These are phyloP conservation scores for Scaptomyza reducta DNA, from an alignment of 2,888 invertebrate species.

Conservation along the genomic window DNA sequence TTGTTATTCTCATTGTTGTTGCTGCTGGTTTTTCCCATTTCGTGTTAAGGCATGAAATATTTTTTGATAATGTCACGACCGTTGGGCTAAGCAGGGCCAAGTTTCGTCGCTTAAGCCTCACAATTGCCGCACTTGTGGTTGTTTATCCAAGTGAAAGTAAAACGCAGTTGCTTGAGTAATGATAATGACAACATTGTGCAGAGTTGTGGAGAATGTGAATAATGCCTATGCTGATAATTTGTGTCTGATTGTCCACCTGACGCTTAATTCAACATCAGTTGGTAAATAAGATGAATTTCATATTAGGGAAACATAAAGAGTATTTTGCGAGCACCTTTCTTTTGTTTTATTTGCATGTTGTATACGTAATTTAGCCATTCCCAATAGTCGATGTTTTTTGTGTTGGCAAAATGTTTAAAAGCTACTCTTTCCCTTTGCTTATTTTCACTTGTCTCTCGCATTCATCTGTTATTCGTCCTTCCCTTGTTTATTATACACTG, in stretches of 20 bases:
- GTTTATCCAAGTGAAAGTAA: slow-evolving; percentile 23
- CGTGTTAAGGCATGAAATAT: slow-evolving; percentile 39
- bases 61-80: slow-evolving; percentile 61
- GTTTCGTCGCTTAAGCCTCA: slow-evolving; percentile 50
- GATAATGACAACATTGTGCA: slow-evolving; percentile 7
- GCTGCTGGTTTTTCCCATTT: slow-evolving; percentile 17
- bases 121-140: slow-evolving; percentile 53
- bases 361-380: no score
- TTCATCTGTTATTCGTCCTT: neutral
- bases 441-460: neutral
- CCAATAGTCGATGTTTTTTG: no score
- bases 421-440: no score
- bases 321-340: neutral
- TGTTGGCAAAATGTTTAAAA: no score
- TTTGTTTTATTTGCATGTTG: no score
- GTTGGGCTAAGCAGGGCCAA: slow-evolving; percentile 56
- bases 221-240: slow-evolving; percentile 20
- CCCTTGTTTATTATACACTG: no score
- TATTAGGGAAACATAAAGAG: neutral
- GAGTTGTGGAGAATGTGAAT: neutral
- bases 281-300: neutral
- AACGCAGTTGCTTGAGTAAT: slow-evolving; percentile 24
- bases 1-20: neutral
- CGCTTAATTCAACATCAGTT: neutral
- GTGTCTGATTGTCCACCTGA: neutral